Evolutionary conservation across 2,797 vertebrate species (phyloP).

Genomic region (Tenualosa thibaudeaui): DNA sequence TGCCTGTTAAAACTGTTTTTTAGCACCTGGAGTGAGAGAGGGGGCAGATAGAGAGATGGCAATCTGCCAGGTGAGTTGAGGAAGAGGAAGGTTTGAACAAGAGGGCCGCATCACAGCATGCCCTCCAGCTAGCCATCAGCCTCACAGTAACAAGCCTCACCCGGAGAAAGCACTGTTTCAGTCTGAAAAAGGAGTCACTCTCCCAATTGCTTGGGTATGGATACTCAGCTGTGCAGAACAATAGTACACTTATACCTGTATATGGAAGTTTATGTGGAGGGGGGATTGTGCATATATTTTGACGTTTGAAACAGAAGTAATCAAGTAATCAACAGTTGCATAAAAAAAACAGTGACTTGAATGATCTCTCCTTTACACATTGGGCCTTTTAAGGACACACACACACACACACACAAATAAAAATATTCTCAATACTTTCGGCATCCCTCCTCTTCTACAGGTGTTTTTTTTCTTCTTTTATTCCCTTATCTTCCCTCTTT

Average conservation of each 20-base stretch:
- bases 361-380: neutral
- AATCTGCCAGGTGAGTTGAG: conserved; percentile 49
- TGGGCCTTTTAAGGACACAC: neutral
- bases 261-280: neutral
- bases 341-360: neutral
- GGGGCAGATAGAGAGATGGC: conserved; percentile 49
- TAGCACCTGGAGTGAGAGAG: conserved; percentile 52
- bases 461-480: neutral
- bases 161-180: neutral
- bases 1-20: conserved; percentile 61
- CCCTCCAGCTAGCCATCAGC: neutral
- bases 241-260: neutral
- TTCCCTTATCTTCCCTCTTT: too few relatives aligned
- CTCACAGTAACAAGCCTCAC: neutral
- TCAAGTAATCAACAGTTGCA: too few relatives aligned
- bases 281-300: neutral
- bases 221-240: neutral
- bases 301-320: neutral
- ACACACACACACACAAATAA: conserved; percentile 18
- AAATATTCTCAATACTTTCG: neutral
- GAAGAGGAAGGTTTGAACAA: conserved; percentile 32
- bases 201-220: neutral
- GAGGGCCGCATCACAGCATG: conserved; percentile 31
- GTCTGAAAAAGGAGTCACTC: neutral
- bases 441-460: conserved; percentile 6